Evolutionary conservation across 1,140 invertebrate genomes (phyloP).

Genomic region (Chlorops oryzae): DNA sequence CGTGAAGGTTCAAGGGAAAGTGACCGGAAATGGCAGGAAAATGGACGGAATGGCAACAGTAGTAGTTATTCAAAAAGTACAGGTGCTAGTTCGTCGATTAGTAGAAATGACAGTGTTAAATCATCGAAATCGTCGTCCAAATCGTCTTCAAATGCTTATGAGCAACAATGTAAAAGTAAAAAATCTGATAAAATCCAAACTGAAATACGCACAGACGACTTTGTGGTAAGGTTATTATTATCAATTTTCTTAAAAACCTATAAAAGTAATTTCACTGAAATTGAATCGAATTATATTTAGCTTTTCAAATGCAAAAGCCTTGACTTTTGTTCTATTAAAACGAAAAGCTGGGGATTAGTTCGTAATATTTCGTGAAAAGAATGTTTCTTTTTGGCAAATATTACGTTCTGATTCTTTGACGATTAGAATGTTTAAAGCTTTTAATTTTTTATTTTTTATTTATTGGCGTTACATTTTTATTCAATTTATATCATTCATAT

Average conservation of each 20-base stretch:
- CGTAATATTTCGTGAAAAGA: not conserved
- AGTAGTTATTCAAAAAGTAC: constrained; percentile 26
- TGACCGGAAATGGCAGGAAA: constrained; percentile 6
- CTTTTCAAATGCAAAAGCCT: no score
- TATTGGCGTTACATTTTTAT: no score
- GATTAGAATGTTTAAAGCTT: no score
- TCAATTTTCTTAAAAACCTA: constrained; percentile 45
- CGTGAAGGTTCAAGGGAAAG: constrained; percentile 7
- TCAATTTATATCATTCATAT: no score
- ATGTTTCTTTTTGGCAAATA: not conserved
- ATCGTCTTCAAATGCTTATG: constrained; percentile 11
- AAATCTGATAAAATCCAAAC: constrained; percentile 49
- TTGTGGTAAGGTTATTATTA: constrained; percentile 50
- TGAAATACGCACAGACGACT: constrained; percentile 50
- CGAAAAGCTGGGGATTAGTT: not conserved
- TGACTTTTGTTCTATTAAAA: no score
- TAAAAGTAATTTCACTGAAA: no score
- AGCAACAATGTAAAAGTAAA: constrained; percentile 45
- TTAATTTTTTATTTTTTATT: no score
- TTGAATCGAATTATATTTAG: no score
- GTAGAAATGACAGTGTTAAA: constrained; percentile 9
- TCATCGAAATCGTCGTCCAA: not conserved
- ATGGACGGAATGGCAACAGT: constrained; percentile 6
- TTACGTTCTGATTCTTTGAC: not conserved
- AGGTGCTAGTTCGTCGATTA: constrained; percentile 7